A percentile compares a stretch with the other conserved stretches of the same genome.
Conservation (phyloP, 2,888 invertebrate genomes). For the Elegia similella region DNA sequence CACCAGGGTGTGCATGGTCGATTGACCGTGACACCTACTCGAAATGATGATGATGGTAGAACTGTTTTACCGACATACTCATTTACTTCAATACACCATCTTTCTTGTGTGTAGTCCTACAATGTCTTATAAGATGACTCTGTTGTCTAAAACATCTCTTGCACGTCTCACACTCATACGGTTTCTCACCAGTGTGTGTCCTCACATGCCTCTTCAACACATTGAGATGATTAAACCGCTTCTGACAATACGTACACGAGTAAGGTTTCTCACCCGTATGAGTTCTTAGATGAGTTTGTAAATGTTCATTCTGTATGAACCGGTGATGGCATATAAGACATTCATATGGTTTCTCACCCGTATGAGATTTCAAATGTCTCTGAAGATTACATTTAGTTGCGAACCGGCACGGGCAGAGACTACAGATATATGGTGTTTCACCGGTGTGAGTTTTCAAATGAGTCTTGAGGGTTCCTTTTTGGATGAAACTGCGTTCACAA, state of each 20-base stretch:
- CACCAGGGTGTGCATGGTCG: too few species aligned
- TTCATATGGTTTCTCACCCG: neutral
- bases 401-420: neutral
- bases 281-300: too few species aligned
- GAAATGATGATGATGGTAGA: too few species aligned
- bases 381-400: neutral
- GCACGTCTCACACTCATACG: neutral
- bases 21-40: too few species aligned
- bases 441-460: neutral
- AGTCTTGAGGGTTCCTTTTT: neutral
- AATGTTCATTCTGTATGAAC: neutral
- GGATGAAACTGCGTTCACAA: neutral
- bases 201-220: neutral
- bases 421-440: neutral
- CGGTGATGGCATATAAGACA: neutral
- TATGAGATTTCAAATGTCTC: neutral
- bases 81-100: neutral
- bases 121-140: neutral
- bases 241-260: too few species aligned
- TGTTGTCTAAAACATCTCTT: neutral
- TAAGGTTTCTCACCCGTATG: too few species aligned
- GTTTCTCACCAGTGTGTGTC: neutral
- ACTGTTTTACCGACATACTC: neutral
- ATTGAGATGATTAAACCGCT: too few species aligned
- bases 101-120: neutral